Conservation (phyloP, 2,888 invertebrate genomes). For the Pristionchus japonicus region DNA sequence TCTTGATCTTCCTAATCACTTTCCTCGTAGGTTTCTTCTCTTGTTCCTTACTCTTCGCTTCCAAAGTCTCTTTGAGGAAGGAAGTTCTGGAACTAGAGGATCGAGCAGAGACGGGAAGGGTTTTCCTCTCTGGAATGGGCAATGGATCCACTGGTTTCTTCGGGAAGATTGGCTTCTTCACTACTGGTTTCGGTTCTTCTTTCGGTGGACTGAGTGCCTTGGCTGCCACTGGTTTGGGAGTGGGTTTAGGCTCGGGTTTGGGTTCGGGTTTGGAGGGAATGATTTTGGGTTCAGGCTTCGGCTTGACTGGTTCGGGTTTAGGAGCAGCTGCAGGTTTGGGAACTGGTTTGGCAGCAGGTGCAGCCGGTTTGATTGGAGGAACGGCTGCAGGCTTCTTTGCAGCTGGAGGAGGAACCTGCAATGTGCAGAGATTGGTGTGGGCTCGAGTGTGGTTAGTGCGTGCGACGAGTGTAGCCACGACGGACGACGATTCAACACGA, state of each 20-base stretch:
- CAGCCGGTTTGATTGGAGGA: not conserved
- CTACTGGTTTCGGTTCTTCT: not conserved
- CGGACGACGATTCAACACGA: slow-evolving; percentile 30
- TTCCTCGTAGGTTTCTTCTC: not conserved
- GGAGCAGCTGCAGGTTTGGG: not conserved
- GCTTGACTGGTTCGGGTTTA: not conserved
- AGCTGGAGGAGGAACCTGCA: not conserved
- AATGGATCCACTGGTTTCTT: not conserved
- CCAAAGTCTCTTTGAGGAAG: not conserved
- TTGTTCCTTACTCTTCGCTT: not conserved
- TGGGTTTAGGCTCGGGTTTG: not conserved
- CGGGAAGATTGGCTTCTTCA: not conserved
- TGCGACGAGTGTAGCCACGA: not conserved
- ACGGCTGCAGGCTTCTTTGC: slow-evolving; percentile 17
- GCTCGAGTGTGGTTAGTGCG: slow-evolving; percentile 10
- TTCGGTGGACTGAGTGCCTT: slow-evolving; percentile 3
- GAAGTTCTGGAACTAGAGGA: not conserved
- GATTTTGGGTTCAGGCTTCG: too few species aligned
- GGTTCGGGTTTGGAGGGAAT: not conserved
- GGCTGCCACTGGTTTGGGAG: not conserved
- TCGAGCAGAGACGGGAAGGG: slow-evolving; percentile 3
- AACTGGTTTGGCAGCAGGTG: not conserved
- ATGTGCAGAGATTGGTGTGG: not conserved
- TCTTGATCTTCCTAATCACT: not conserved
- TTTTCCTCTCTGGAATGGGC: not conserved